phyloP scores from a whole-genome alignment of 1,140 invertebrate species.

The Drosophila nebulosa region DNA sequence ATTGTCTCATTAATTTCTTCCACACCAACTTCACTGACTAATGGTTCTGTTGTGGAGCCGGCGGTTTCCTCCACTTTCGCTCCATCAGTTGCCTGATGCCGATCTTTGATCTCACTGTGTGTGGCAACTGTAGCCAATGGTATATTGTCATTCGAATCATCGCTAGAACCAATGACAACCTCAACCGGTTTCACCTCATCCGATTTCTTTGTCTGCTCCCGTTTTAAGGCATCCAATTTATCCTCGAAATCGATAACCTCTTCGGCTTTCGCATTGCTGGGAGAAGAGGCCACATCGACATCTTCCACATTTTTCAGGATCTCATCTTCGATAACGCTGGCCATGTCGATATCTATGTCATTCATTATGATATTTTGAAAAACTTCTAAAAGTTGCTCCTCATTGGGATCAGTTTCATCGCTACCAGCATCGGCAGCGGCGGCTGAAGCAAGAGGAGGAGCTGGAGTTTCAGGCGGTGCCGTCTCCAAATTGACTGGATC shows the following conservation, averaged over 20 bases:
- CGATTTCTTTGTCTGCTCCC: conserved; percentile 26
- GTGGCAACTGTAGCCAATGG: conserved; percentile 62
- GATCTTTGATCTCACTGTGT: conserved; percentile 44
- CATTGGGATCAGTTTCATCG: conserved; percentile 59
- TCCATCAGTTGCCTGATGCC: conserved; percentile 24
- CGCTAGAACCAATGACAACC: conserved; percentile 63
- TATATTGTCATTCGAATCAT: conserved; percentile 71
- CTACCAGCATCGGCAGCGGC: conserved; percentile 11
- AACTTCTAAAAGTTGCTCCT: conserved; percentile 69
- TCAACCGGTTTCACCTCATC: conserved; percentile 42
- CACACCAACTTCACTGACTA: conserved; percentile 43
- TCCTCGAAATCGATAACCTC: conserved; percentile 53
- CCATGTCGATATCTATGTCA: conserved; percentile 73
- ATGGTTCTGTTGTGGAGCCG: conserved; percentile 10
- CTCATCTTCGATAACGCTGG: conserved; percentile 69
- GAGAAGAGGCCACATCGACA: conserved; percentile 35
- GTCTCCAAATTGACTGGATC: conserved; percentile 11
- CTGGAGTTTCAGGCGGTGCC: neutral
- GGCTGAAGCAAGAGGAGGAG: conserved; percentile 32
- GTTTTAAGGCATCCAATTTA: conserved; percentile 50
- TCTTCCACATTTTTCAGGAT: conserved; percentile 62
- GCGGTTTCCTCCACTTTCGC: conserved; percentile 4
- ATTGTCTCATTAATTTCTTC: conserved; percentile 54
- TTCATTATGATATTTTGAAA: conserved; percentile 77
- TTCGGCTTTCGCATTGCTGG: conserved; percentile 23